Evolutionary conservation across 1,140 invertebrate genomes (phyloP).

Genomic region (Carposina sasakii): DNA sequence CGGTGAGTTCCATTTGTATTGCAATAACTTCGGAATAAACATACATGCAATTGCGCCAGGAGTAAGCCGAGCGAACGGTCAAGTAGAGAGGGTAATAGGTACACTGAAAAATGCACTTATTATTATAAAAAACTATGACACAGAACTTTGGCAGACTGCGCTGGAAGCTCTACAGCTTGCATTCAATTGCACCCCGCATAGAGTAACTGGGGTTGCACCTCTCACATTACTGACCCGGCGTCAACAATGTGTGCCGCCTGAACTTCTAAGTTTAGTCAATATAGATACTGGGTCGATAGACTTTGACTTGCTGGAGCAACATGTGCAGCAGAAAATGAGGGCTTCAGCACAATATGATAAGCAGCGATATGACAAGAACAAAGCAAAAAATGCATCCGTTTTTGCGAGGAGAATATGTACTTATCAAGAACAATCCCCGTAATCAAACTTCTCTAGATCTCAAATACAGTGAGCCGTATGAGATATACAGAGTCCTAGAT

Average conservation of each 20-base stretch:
- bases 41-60: background rate
- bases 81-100: too few species aligned
- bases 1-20: background rate
- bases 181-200: background rate
- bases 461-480: constrained; percentile 6
- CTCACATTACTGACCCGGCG: constrained; percentile 2
- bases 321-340: constrained; percentile 5
- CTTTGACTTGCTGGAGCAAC: constrained; percentile 2
- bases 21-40: background rate
- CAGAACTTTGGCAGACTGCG: too few species aligned
- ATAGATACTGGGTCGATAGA: background rate
- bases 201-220: too few species aligned
- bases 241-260: constrained; percentile 3
- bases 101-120: too few species aligned
- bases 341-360: constrained; percentile 1
- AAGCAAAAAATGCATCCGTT: constrained; percentile 2
- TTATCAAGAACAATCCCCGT: too few species aligned
- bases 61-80: background rate
- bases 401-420: constrained; percentile 2
- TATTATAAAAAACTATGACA: too few species aligned
- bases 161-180: too few species aligned
- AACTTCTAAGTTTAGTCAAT: constrained; percentile 5
- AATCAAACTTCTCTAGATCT: constrained; percentile 4
- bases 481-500: constrained; percentile 4
- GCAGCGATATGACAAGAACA: constrained; percentile 8